A percentile compares a stretch with the other conserved stretches of the same genome.
These are phyloP conservation scores for Acestrorhynchus altus DNA, from an alignment of 2,797 vertebrate species.

Conservation along the genomic window DNA sequence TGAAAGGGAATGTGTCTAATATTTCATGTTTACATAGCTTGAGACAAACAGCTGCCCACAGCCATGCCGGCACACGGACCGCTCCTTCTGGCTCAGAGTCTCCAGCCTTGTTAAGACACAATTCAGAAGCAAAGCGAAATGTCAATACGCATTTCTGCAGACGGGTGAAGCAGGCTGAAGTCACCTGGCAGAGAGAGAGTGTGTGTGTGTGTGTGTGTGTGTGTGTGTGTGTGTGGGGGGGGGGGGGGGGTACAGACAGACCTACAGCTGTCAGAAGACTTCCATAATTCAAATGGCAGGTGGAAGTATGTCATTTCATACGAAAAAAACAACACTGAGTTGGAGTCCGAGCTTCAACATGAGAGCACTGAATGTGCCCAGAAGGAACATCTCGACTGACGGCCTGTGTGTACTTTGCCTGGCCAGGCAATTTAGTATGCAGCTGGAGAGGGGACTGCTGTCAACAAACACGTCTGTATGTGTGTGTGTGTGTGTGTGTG, in stretches of 20 bases:
- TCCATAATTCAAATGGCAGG: constrained; percentile 27
- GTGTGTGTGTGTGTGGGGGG: constrained; percentile 14
- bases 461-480: constrained; percentile 32
- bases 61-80: constrained; percentile 28
- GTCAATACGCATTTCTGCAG: constrained; percentile 76
- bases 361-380: constrained; percentile 4
- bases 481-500: constrained; percentile 33
- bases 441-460: constrained; percentile 27
- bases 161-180: constrained; percentile 42
- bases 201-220: constrained; percentile 33
- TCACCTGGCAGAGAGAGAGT: constrained; percentile 53
- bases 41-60: constrained; percentile 46
- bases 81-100: constrained; percentile 53
- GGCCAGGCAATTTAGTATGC: constrained; percentile 49
- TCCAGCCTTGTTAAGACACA: constrained; percentile 58
- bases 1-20: constrained; percentile 35
- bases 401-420: constrained; percentile 8
- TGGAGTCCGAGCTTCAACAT: background rate
- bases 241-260: constrained; percentile 33
- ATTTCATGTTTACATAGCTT: constrained; percentile 20
- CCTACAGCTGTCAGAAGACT: constrained; percentile 35
- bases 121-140: constrained; percentile 75
- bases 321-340: background rate
- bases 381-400: constrained; percentile 12
- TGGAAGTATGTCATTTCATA: constrained; percentile 18